A percentile compares a stretch with the other conserved stretches of the same genome.
Evolutionary conservation across 2,797 vertebrate genomes (phyloP).

Genomic region (Acanthurus tractus): DNA sequence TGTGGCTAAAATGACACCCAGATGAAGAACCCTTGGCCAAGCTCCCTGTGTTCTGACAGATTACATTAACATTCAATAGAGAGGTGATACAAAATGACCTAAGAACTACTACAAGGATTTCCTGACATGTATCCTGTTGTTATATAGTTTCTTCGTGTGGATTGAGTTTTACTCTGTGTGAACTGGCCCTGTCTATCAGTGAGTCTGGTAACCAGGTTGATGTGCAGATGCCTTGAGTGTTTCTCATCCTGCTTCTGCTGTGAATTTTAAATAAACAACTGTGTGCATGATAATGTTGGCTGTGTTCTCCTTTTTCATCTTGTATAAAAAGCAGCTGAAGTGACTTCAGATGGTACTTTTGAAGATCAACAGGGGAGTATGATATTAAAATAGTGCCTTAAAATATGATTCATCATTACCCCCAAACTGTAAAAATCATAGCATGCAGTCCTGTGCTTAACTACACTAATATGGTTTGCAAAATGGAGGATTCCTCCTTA

Average conservation of each 20-base stretch:
- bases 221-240: slow-evolving; percentile 26
- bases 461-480: too few species aligned
- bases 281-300: slow-evolving; percentile 45
- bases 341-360: neutral
- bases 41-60: neutral
- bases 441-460: too few species aligned
- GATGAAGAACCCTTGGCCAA: neutral
- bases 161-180: neutral
- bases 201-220: slow-evolving; percentile 13
- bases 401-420: too few species aligned
- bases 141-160: neutral
- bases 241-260: slow-evolving; percentile 48
- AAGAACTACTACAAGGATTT: neutral
- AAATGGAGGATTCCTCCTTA: too few species aligned
- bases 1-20: neutral
- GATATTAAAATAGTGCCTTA: neutral
- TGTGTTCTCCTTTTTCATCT: neutral
- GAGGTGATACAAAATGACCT: neutral
- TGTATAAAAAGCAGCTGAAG: neutral
- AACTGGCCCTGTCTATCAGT: slow-evolving; percentile 3
- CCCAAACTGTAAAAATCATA: too few species aligned
- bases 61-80: neutral
- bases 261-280: slow-evolving; percentile 60
- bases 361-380: neutral
- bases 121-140: neutral